Evolutionary conservation across 2,888 invertebrate genomes (phyloP).

Genomic region (Pterobdella sp.): DNA sequence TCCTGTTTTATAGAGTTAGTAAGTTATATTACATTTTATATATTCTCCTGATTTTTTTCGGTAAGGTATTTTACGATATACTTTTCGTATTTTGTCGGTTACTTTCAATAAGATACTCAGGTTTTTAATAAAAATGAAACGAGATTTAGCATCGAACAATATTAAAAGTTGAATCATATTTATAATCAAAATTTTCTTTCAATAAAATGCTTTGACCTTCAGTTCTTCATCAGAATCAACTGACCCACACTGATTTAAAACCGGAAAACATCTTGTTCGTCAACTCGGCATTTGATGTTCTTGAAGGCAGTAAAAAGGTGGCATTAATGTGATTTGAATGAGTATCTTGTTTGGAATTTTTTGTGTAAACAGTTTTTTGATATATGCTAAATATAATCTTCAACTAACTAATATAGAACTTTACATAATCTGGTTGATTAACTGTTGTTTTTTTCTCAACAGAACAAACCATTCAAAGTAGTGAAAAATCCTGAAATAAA

Average conservation of each 20-base stretch:
- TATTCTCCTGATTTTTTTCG: no score
- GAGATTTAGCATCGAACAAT: no score
- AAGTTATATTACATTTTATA: no score
- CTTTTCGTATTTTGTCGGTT: no score
- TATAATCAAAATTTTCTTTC: background rate
- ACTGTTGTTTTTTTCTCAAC: constrained; percentile 32
- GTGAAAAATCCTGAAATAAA: constrained; percentile 68
- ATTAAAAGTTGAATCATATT: no score
- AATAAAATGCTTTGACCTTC: constrained; percentile 22
- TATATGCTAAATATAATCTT: background rate
- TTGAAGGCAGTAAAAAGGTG: constrained; percentile 37
- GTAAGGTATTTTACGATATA: no score
- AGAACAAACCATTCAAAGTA: constrained; percentile 74
- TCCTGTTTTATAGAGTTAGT: no score
- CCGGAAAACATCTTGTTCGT: constrained; percentile 98
- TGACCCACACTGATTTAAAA: constrained; percentile 98
- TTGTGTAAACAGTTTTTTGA: background rate
- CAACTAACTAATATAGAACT: background rate
- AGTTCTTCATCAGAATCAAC: constrained; percentile 87
- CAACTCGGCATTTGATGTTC: constrained; percentile 71
- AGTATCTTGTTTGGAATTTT: background rate
- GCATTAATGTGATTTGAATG: background rate
- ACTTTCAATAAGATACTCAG: no score
- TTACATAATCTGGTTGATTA: no score
- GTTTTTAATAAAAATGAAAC: no score